A percentile compares a stretch with the other conserved stretches of the same genome.
Conservation (phyloP, 1,140 invertebrate species). For the Lepidostoma basale region DNA sequence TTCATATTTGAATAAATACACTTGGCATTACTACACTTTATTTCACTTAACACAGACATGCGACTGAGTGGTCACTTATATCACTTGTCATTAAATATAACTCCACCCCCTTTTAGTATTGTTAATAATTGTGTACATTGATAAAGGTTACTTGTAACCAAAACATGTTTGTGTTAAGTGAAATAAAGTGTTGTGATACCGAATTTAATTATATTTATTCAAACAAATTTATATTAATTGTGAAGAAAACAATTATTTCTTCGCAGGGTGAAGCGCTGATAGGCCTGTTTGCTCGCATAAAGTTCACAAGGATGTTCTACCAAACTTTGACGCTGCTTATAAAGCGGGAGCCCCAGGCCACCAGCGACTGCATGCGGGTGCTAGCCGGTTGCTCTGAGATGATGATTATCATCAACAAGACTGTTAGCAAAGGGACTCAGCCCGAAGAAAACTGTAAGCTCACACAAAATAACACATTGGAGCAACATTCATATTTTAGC, state of each 20-base stretch:
- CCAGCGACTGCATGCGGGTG: slow-evolving; percentile 59
- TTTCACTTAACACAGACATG: too few species aligned
- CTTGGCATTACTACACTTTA: too few species aligned
- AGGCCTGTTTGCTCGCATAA: slow-evolving; percentile 80
- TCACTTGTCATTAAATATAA: not conserved
- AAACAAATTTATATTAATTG: slow-evolving; percentile 11
- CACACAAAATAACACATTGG: too few species aligned
- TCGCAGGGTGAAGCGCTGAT: slow-evolving; percentile 64
- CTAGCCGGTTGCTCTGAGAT: slow-evolving; percentile 74
- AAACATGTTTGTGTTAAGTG: too few species aligned
- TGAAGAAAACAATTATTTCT: too few species aligned
- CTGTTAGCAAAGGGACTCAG: slow-evolving; percentile 76
- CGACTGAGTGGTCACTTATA: too few species aligned
- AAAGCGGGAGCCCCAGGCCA: slow-evolving; percentile 58
- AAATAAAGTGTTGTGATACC: too few species aligned
- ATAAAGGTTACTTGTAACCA: too few species aligned
- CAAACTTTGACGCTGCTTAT: slow-evolving; percentile 75
- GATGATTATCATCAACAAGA: slow-evolving; percentile 80
- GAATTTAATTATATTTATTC: too few species aligned
- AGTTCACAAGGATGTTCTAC: slow-evolving; percentile 85
- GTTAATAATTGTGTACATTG: too few species aligned
- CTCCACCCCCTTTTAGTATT: not conserved
- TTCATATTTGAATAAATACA: too few species aligned
- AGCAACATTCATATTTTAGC: too few species aligned
- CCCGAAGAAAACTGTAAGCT: slow-evolving; percentile 71